Conservation (phyloP, 2,113 vertebrate species). For the Ibidorhyncha struthersii region DNA sequence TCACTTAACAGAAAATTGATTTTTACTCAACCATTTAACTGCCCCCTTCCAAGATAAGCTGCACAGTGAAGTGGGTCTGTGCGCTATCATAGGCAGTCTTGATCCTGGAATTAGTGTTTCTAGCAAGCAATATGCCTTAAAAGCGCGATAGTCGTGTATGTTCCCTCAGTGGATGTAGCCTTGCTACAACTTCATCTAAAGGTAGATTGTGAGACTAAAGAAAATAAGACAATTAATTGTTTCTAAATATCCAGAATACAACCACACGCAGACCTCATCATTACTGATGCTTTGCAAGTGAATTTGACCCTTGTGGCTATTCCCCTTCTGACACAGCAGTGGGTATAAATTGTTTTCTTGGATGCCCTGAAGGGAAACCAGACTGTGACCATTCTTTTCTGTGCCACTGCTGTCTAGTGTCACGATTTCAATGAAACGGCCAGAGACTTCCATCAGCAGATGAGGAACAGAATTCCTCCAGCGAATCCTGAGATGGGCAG, state of each 20-base stretch:
- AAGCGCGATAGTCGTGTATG: neutral
- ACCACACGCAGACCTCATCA: neutral
- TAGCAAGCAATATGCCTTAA: neutral
- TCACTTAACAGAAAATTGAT: neutral
- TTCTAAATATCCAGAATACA: neutral
- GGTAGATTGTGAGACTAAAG: neutral
- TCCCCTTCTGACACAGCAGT: neutral
- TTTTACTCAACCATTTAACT: neutral
- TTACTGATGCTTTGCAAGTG: neutral
- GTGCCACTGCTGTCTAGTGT: neutral
- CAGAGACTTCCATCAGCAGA: neutral
- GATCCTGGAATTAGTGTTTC: neutral
- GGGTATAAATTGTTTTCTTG: neutral
- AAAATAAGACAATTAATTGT: neutral
- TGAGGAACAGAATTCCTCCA: neutral
- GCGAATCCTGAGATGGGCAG: neutral
- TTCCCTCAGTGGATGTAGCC: neutral
- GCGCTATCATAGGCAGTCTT: neutral
- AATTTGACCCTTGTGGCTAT: neutral
- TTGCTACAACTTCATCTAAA: neutral
- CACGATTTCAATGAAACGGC: neutral
- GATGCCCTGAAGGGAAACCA: neutral
- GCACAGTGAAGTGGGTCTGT: neutral
- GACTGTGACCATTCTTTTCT: neutral
- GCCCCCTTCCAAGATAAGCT: neutral